These are phyloP conservation scores for Pyrocephalus nanus DNA, from an alignment of 2,797 vertebrate genomes.

Conservation along the genomic window DNA sequence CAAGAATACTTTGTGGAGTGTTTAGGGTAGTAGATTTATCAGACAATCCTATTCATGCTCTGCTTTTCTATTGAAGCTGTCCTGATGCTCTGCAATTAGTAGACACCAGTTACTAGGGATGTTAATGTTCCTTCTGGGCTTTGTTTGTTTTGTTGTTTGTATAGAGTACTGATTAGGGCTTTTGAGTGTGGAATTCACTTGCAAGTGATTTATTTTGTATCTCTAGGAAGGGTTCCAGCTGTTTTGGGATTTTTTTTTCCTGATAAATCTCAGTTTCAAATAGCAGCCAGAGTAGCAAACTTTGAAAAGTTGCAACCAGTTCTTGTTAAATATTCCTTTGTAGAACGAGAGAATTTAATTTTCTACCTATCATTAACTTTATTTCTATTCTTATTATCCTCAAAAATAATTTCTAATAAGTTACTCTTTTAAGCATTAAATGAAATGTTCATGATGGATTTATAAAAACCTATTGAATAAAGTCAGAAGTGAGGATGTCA, in stretches of 20 bases:
- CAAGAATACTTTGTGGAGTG: conserved; percentile 46
- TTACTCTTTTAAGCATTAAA: neutral
- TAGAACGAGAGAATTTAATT: neutral
- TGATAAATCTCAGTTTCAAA: conserved; percentile 30
- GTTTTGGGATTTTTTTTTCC: neutral
- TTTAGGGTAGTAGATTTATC: conserved; percentile 54
- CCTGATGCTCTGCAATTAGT: conserved; percentile 52
- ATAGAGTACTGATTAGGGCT: conserved; percentile 40
- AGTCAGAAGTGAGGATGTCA: conserved; percentile 29
- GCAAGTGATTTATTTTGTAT: conserved; percentile 72
- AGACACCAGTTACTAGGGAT: conserved; percentile 52
- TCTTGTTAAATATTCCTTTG: neutral
- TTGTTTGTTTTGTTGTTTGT: conserved; percentile 70
- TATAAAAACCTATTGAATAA: conserved; percentile 3
- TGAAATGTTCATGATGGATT: neutral
- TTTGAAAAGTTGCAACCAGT: neutral
- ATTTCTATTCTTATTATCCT: neutral
- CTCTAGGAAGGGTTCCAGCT: conserved; percentile 63
- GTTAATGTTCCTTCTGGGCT: conserved; percentile 58
- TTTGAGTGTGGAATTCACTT: conserved; percentile 56
- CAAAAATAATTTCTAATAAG: neutral
- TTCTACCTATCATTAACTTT: neutral
- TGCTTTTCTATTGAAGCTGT: conserved; percentile 40
- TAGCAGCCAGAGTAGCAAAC: conserved; percentile 26
- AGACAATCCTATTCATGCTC: conserved; percentile 46